These are phyloP conservation scores for Channa argus DNA, from an alignment of 2,113 vertebrate species.

Conservation along the genomic window DNA sequence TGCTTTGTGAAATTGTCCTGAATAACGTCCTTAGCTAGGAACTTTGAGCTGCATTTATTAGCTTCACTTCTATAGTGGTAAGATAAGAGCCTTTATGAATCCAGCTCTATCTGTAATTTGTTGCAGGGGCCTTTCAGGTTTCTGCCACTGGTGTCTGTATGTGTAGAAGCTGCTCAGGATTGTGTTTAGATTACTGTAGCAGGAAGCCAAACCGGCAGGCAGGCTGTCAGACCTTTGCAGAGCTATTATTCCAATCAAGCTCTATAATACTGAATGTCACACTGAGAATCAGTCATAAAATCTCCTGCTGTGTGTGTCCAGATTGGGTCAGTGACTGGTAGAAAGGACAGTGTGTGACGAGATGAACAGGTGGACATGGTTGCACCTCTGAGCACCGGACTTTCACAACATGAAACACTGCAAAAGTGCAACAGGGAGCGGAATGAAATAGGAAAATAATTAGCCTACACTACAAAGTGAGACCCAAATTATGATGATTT, in stretches of 20 bases:
- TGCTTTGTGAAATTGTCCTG: too few relatives aligned
- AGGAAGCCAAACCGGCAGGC: slow-evolving; percentile 17
- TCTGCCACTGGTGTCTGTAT: background rate
- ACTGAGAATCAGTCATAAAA: slow-evolving; percentile 45
- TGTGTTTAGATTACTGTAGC: slow-evolving; percentile 28
- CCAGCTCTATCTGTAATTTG: too few relatives aligned
- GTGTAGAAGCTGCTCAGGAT: slow-evolving; percentile 3
- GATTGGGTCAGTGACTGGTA: slow-evolving; percentile 32
- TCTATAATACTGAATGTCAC: slow-evolving; percentile 50
- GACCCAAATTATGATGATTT: slow-evolving; percentile 74
- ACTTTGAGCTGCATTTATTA: too few relatives aligned
- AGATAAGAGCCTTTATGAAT: too few relatives aligned
- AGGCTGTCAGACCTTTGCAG: slow-evolving; percentile 36
- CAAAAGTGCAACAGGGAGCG: slow-evolving; percentile 36
- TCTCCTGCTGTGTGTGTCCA: slow-evolving; percentile 16
- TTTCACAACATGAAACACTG: slow-evolving; percentile 56
- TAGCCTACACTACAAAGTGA: slow-evolving; percentile 63
- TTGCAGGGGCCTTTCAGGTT: background rate
- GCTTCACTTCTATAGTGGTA: too few relatives aligned
- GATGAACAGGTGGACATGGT: slow-evolving; percentile 29
- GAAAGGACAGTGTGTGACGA: slow-evolving; percentile 18
- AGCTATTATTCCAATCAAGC: slow-evolving; percentile 66
- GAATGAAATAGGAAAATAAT: slow-evolving; percentile 66
- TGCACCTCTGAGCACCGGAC: slow-evolving; percentile 27
- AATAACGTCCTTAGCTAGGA: too few relatives aligned